Evolutionary conservation across 2,888 invertebrate genomes (phyloP).

Genomic region (Harpalus rubripes): DNA sequence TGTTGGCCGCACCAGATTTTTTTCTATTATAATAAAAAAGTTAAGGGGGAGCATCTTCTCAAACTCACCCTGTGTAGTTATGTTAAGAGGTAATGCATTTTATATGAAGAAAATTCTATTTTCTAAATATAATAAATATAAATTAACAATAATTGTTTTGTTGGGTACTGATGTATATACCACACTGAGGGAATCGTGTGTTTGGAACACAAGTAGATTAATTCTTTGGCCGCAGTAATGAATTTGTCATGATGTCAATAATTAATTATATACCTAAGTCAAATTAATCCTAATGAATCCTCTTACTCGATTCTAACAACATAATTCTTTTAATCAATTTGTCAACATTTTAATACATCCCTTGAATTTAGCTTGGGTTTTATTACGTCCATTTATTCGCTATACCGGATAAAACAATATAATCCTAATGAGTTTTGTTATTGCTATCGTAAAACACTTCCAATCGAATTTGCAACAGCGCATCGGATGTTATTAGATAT

Average conservation of each 20-base stretch:
- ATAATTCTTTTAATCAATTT: conserved; percentile 53
- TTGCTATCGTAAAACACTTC: conserved; percentile 55
- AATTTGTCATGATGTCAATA: conserved; percentile 41
- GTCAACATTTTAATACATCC: conserved; percentile 51
- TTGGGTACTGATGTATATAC: not conserved
- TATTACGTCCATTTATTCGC: conserved; percentile 47
- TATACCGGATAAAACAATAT: conserved; percentile 50
- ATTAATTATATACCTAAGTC: conserved; percentile 46
- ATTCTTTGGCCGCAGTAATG: conserved; percentile 14
- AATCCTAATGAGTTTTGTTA: conserved; percentile 55
- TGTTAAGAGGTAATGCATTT: too few species aligned
- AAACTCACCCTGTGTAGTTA: too few species aligned
- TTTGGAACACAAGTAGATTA: conserved; percentile 16
- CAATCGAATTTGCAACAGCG: conserved; percentile 51
- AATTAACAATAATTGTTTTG: too few species aligned
- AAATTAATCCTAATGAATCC: conserved; percentile 56
- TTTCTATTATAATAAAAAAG: too few species aligned
- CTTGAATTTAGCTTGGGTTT: conserved; percentile 24
- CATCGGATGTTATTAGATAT: conserved; percentile 45
- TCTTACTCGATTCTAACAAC: conserved; percentile 44
- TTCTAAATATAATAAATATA: too few species aligned
- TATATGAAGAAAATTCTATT: too few species aligned
- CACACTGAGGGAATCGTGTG: not conserved
- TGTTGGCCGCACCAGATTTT: too few species aligned
- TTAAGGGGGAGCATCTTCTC: too few species aligned